These are phyloP conservation scores for Pachycephus smyrnensis DNA, from an alignment of 2,888 invertebrate genomes.

Conservation along the genomic window DNA sequence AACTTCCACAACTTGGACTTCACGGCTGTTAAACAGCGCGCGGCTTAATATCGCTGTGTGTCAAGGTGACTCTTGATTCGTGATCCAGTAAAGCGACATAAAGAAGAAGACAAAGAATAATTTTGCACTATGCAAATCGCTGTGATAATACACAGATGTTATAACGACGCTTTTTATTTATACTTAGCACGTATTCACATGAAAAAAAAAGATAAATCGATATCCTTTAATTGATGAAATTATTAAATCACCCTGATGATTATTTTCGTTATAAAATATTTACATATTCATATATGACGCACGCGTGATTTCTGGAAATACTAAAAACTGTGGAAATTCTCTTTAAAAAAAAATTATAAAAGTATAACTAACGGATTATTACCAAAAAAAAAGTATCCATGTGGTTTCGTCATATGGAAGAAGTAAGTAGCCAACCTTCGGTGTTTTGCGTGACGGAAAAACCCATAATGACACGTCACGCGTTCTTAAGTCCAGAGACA, in stretches of 20 bases:
- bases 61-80: not conserved
- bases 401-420: not conserved
- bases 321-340: not conserved
- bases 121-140: not conserved
- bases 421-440: not conserved
- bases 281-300: not conserved
- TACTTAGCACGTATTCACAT: not conserved
- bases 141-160: not conserved
- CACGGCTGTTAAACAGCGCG: not conserved
- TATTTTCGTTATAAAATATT: not conserved
- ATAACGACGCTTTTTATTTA: not conserved
- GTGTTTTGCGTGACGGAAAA: not conserved
- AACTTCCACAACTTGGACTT: not conserved
- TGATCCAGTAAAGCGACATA: not conserved
- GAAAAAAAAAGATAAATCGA: not conserved
- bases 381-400: constrained; percentile 33
- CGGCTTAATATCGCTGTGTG: constrained; percentile 1
- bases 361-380: constrained; percentile 34
- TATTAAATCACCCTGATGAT: not conserved
- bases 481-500: not conserved
- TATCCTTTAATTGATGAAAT: not conserved
- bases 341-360: too few species aligned
- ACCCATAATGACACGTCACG: constrained; percentile 3
- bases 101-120: not conserved
- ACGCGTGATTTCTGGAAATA: not conserved